Percentiles rank a stretch among this genome's conserved stretches.
Conservation (phyloP, 2,888 invertebrate genomes). For the Polyploca ridens region DNA sequence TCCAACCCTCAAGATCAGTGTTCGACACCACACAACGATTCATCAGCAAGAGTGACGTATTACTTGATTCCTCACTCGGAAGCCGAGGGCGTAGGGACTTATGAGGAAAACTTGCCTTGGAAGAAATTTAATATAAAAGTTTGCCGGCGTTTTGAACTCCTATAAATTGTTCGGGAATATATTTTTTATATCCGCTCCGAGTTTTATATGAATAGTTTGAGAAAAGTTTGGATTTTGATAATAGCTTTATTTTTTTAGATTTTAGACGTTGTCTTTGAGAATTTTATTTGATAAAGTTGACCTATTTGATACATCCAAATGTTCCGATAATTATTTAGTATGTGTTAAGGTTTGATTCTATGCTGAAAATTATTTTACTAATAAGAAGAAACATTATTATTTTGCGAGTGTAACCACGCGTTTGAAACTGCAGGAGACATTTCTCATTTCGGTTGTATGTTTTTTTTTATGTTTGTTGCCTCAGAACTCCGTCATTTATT, state of each 20-base stretch:
- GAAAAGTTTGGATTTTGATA: not conserved
- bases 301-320: too few relatives aligned
- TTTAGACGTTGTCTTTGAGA: too few relatives aligned
- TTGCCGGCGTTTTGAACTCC: slow-evolving; percentile 1
- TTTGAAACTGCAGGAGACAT: too few relatives aligned
- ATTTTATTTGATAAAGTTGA: too few relatives aligned
- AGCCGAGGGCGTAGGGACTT: not conserved
- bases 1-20: not conserved
- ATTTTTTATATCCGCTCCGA: not conserved
- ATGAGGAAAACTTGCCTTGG: not conserved
- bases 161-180: slow-evolving; percentile 4
- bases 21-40: not conserved
- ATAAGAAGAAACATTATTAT: too few relatives aligned
- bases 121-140: slow-evolving; percentile 9
- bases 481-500: too few relatives aligned
- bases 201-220: not conserved
- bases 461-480: too few relatives aligned
- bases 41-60: not conserved
- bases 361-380: too few relatives aligned
- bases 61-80: not conserved
- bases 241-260: not conserved
- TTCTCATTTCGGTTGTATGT: too few relatives aligned
- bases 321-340: too few relatives aligned
- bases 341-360: too few relatives aligned
- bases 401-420: too few relatives aligned